Evolutionary conservation across 2,888 invertebrate genomes (phyloP).

Genomic region (Deilephila porcellus): DNA sequence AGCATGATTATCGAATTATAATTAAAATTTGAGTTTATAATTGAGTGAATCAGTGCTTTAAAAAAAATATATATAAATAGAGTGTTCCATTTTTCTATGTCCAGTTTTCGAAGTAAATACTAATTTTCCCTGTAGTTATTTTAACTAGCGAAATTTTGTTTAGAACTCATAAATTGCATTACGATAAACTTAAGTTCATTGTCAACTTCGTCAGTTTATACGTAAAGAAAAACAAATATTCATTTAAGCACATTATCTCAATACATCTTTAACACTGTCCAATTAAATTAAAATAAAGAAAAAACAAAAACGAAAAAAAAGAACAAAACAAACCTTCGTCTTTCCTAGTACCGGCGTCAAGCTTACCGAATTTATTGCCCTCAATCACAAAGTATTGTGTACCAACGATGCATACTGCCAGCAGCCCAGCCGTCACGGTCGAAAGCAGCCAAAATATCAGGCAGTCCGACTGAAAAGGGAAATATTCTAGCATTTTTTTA

Average conservation of each 20-base stretch:
- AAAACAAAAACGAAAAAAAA: conserved; percentile 52
- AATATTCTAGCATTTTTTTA: conserved; percentile 6
- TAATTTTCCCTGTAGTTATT: too few species aligned
- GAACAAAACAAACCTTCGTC: conserved; percentile 78
- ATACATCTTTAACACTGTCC: neutral
- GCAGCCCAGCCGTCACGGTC: conserved; percentile 86
- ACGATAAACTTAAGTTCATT: too few species aligned
- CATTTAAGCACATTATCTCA: neutral
- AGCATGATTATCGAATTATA: too few species aligned
- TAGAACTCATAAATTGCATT: too few species aligned
- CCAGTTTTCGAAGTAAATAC: too few species aligned
- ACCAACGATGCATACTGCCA: conserved; percentile 86
- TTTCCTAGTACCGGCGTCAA: conserved; percentile 67
- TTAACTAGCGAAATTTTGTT: too few species aligned
- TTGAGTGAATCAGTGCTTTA: too few species aligned
- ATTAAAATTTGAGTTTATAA: too few species aligned
- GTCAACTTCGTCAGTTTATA: too few species aligned
- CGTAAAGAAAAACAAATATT: too few species aligned
- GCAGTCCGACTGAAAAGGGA: conserved; percentile 82
- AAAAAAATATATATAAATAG: too few species aligned
- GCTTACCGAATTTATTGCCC: conserved; percentile 87
- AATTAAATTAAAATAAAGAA: conserved; percentile 12
- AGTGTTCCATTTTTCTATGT: too few species aligned
- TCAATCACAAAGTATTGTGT: conserved; percentile 88
- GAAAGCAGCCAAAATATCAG: conserved; percentile 87